phyloP scores from a whole-genome alignment of 2,113 vertebrate genomes.

The Vicugna pacos region DNA sequence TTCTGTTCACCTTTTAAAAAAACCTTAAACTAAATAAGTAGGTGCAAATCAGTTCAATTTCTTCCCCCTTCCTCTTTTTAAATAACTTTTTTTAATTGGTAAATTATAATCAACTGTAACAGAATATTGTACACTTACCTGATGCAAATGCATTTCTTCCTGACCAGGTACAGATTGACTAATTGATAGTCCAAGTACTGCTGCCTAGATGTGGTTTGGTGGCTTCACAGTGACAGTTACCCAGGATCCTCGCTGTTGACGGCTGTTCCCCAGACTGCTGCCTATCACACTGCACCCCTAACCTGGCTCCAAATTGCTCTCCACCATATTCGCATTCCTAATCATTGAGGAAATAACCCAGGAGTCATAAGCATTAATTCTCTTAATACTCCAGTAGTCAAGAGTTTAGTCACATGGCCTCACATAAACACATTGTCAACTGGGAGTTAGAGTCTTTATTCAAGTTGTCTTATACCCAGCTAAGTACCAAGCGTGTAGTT shows the following conservation, averaged over 20 bases:
- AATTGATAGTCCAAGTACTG: neutral
- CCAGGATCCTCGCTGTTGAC: neutral
- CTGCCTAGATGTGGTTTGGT: neutral
- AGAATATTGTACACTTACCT: neutral
- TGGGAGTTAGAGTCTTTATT: neutral
- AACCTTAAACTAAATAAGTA: neutral
- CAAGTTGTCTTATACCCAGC: neutral
- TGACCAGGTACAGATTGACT: neutral
- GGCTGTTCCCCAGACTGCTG: neutral
- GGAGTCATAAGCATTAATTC: neutral
- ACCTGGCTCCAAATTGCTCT: rapidly evolving
- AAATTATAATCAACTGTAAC: neutral
- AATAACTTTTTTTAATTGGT: neutral
- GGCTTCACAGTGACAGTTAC: neutral
- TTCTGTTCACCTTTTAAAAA: neutral
- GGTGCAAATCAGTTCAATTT: neutral
- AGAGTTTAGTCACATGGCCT: neutral
- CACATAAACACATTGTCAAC: neutral
- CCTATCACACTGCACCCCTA: neutral
- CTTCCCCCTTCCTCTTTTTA: neutral
- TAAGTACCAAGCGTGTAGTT: neutral
- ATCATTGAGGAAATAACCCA: neutral
- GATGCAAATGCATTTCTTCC: neutral
- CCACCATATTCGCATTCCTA: neutral
- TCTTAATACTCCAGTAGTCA: neutral